phyloP scores from a whole-genome alignment of 23 tunicate genomes.

The Ascidia mentula region DNA sequence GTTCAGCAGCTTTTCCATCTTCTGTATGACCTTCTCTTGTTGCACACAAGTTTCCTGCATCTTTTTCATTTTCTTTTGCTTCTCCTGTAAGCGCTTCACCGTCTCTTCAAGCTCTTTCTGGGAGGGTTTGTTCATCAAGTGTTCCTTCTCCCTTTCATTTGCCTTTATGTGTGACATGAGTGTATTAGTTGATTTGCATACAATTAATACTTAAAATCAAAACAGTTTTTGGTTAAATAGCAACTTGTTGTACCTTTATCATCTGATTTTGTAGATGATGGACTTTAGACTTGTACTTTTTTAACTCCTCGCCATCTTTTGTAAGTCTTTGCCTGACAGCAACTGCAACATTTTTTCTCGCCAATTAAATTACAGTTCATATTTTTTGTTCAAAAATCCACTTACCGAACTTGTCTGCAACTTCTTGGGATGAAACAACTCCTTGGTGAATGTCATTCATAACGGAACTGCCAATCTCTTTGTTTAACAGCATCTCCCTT shows the following conservation, averaged over 20 bases:
- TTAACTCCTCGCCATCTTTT: slow-evolving; percentile 67
- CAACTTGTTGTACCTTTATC: slow-evolving; percentile 52
- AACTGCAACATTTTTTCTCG: slow-evolving; percentile 15
- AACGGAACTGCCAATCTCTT: slow-evolving; percentile 52
- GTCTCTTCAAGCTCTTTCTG: slow-evolving; percentile 37
- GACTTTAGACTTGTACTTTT: slow-evolving; percentile 78
- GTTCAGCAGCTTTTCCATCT: slow-evolving; percentile 82
- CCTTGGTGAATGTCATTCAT: slow-evolving; percentile 65
- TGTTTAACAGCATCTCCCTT: slow-evolving; percentile 53
- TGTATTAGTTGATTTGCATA: background rate
- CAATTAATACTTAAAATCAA: background rate
- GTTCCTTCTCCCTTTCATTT: slow-evolving; percentile 83
- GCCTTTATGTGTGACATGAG: slow-evolving; percentile 30
- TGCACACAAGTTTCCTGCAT: slow-evolving; percentile 75
- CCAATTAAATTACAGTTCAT: background rate
- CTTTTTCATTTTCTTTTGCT: slow-evolving; percentile 48
- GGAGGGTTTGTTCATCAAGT: slow-evolving; percentile 32
- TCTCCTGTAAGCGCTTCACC: slow-evolving; percentile 35
- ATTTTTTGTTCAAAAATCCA: background rate
- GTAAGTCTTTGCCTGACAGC: slow-evolving; percentile 61
- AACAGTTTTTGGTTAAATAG: background rate
- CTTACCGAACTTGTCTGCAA: slow-evolving; percentile 86
- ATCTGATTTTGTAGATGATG: slow-evolving; percentile 86
- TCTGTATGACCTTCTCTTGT: slow-evolving; percentile 90
- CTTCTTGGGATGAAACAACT: slow-evolving; percentile 53